Evolutionary conservation across 64 coral and sea anemone species (phyloP).

Genomic region (Porites australiensis): DNA sequence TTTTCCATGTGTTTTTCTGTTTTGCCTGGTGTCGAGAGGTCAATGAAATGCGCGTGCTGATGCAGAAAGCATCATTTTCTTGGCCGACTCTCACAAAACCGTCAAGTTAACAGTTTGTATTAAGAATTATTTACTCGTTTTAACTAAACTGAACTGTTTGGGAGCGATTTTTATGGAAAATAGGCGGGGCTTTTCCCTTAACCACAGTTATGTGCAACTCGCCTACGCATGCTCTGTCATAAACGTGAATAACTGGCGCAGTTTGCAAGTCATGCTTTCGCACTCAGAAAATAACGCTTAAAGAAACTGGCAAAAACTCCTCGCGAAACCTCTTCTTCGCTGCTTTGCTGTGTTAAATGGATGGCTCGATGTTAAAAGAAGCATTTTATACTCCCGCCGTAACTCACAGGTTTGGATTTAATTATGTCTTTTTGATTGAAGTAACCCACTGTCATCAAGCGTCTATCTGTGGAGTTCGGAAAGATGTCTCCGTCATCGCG

Average conservation of each 20-base stretch:
- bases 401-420: slow-evolving; percentile 20
- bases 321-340: background rate
- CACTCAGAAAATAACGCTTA: background rate
- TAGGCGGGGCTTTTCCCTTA: slow-evolving; percentile 29
- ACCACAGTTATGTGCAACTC: slow-evolving; percentile 20
- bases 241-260: background rate
- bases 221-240: slow-evolving; percentile 13
- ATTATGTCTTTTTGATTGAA: slow-evolving; percentile 2
- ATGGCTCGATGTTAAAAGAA: background rate
- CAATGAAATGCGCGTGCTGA: background rate
- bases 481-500: slow-evolving; percentile 3
- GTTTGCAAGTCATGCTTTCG: slow-evolving; percentile 16
- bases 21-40: background rate
- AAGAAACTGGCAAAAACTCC: background rate
- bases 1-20: background rate
- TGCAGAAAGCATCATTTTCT: background rate
- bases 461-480: background rate
- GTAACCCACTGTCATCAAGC: background rate
- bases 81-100: background rate
- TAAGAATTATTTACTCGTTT: background rate
- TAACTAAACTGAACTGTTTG: background rate
- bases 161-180: background rate
- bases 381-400: background rate
- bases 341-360: background rate
- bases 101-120: background rate